Base-by-base conservation (phyloP, 2,113 vertebrate genomes). In the Corythaeola cristata region DNA sequence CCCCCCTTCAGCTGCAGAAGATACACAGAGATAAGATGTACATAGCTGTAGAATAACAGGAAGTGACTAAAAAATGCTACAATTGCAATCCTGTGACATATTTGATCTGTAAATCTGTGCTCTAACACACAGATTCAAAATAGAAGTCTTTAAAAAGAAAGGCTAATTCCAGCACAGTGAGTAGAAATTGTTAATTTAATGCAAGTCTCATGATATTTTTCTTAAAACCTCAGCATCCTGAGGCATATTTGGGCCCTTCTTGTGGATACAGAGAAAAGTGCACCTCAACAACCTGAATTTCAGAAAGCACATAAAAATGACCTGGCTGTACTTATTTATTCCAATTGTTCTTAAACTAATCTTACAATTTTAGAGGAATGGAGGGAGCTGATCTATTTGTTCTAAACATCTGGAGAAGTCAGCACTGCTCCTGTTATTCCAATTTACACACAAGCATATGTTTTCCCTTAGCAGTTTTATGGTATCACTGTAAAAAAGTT, bases 1-100 rank as follows among this genome's bases (percentile, higher is more conserved):
- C 60, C 50, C 53, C 26, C 41, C 33, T 84, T 86, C 66, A 74
- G 53, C 86, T 79, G 77, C 69, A 85, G 15, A 93, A 95, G 88
- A 87, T 47, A 35, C 37, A 88, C 18, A 88, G 16, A 69, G 24
- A 85, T 84, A 90, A 74, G 27, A 8, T 50, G 28, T 13, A 82
- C 8, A 16, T 23, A 88, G 72, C 64, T 85, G 44, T 59, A 94
- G 60, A 89, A 84, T 24, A 95, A 95, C 73, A 96, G 92, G 85
- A 96, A 39, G 21, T 67, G 52, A 72, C 72, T 81, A 75, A 68
- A 64, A 91, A 88, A 92, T n/a, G 44, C 49, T 26, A 66, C 30
- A 73, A 44, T 53, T 89, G 74, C 76, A 90, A 85, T 82, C 37
- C 41, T 87, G 69, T 69, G 39, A 92, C 37, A 92, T 12, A 75